Conservation (phyloP, 2,888 invertebrate species). For the Anoplius nigerrimus region DNA sequence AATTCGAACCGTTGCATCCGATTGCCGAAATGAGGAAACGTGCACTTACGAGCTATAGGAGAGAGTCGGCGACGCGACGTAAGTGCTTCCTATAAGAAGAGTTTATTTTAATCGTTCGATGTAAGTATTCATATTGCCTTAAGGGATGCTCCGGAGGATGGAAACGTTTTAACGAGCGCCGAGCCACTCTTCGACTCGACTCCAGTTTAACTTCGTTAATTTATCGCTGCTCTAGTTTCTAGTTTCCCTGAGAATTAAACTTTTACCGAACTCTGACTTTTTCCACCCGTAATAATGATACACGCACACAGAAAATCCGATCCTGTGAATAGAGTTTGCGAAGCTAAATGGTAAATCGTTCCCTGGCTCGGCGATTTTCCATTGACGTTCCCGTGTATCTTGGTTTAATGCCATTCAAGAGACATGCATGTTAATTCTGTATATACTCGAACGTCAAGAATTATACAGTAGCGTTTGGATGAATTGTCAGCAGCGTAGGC, state of each 20-base stretch:
- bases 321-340: neutral
- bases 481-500: too few relatives aligned
- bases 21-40: too few relatives aligned
- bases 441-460: too few relatives aligned
- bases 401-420: too few relatives aligned
- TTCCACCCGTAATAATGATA: conserved; percentile 33
- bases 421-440: too few relatives aligned
- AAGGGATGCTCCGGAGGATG: conserved; percentile 11
- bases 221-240: conserved; percentile 27
- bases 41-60: too few relatives aligned
- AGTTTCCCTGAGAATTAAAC: conserved; percentile 42
- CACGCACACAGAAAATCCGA: conserved; percentile 28
- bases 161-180: conserved; percentile 36
- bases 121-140: conserved; percentile 37
- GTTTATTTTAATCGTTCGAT: conserved; percentile 13
- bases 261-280: conserved; percentile 24
- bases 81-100: conserved; percentile 21
- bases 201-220: conserved; percentile 36
- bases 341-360: too few relatives aligned
- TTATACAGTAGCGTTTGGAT: too few relatives aligned
- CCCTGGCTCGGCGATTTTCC: too few relatives aligned
- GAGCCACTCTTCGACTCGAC: conserved; percentile 23
- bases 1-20: too few relatives aligned
- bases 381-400: too few relatives aligned
- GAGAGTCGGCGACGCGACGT: too few relatives aligned